A percentile compares a stretch with the other conserved stretches of the same genome.
phyloP scores from a whole-genome alignment of 2,113 vertebrate species.

The Cyanoderma ruficeps region DNA sequence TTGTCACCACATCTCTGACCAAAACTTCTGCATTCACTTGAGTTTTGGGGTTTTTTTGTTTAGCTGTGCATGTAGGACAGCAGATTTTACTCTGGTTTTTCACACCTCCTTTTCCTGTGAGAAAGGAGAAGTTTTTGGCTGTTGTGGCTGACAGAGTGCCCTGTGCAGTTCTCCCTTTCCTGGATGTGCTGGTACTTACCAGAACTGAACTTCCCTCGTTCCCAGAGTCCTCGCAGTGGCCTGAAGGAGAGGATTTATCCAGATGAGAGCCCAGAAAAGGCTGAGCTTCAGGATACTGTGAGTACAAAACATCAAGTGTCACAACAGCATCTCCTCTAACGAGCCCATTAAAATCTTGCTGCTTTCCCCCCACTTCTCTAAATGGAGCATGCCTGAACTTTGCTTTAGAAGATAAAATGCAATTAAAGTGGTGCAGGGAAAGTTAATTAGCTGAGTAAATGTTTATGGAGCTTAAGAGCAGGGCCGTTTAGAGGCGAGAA shows the following conservation, averaged over 20 bases:
- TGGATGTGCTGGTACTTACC: not conserved
- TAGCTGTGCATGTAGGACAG: not conserved
- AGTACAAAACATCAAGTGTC: conserved; percentile 38
- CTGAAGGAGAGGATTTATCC: conserved; percentile 72
- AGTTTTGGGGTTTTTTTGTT: not conserved
- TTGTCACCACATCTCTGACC: not conserved
- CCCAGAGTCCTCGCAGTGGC: conserved; percentile 76
- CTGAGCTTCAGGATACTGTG: conserved; percentile 75
- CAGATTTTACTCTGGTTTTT: not conserved
- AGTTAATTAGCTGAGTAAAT: conserved; percentile 26
- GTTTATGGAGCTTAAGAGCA: conserved; percentile 16
- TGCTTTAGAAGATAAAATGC: conserved; percentile 26
- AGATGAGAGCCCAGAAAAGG: conserved; percentile 78
- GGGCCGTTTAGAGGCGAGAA: not conserved
- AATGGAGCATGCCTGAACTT: not conserved
- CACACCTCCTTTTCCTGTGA: not conserved
- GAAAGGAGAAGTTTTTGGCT: conserved; percentile 8
- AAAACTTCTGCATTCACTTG: not conserved
- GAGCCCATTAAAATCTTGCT: not conserved
- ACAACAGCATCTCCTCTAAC: not conserved
- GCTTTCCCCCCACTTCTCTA: not conserved
- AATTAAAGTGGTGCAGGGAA: not conserved
- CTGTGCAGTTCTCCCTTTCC: not conserved
- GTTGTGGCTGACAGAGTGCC: not conserved
- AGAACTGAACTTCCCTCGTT: not conserved